Base-by-base conservation (phyloP, 2,113 vertebrate species). In the Prietella phreatophila region DNA sequence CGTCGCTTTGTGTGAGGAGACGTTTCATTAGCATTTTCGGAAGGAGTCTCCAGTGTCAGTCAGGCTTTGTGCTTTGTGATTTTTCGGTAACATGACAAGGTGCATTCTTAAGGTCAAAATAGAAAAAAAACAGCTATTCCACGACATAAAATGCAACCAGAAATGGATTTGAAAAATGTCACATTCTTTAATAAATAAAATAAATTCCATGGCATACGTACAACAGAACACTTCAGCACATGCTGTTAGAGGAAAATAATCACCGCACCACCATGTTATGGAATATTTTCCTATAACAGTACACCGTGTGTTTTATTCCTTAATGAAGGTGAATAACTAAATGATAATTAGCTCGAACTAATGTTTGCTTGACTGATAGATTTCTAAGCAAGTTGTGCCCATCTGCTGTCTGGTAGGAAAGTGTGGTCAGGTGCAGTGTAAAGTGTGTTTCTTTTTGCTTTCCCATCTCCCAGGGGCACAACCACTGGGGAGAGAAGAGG, bases 401-500 rank as follows among this genome's bases (percentile, higher is more conserved):
- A 5, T 86, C 39, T 78, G 79, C 61, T 50, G 83, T 53, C 89
- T 85, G 55, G 2, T 76, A 71, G 76, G 87, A 84, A 88, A 83
- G 47, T 65, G 89, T 86, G 76, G 89, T 86, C 87, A 84, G 89
- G 87, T 86, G 87, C 82, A 88, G 87, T 60, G 82, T 86, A 84
- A 90, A 79, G 67, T 78, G 78, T 88, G 83, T 90, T 83, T 85
- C 80, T 88, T 83, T 82, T 86, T 86, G 81, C 73, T 84, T 85
- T 20, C n/a, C 84, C 22, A 36, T 79, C 83, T 86, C 89, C 80
- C 86, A 83, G 42, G 86, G 78, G 89, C 83, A n/a, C 76, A 84
- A 88, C 86, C 63, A 90, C 80, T 53, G 39, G 3, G 80, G 84
- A 88, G 47, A 53, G 75, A 81, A 67, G 56, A 55, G 83, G 69